phyloP scores from a whole-genome alignment of 2,113 vertebrate genomes.

The Lamprologus ornatipinnis region DNA sequence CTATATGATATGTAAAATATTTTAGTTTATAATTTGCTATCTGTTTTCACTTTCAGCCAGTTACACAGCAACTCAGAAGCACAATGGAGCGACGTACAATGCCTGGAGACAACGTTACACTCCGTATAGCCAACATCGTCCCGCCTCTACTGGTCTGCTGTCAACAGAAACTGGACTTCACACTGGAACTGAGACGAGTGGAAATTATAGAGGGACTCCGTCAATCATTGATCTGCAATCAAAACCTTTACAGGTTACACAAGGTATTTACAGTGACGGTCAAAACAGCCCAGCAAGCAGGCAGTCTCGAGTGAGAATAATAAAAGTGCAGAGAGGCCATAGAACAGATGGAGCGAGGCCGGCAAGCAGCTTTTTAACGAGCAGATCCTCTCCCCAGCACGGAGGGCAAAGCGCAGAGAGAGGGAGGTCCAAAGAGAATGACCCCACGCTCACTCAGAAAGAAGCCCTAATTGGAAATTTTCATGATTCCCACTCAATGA shows the following conservation, averaged over 20 bases:
- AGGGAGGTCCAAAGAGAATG: background rate
- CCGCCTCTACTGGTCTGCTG: background rate
- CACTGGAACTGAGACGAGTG: background rate
- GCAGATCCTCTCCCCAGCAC: background rate
- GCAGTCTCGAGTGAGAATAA: background rate
- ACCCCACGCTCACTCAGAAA: background rate
- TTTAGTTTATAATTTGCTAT: background rate
- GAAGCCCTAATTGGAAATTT: background rate
- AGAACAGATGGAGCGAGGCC: background rate
- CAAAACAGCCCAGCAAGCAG: background rate
- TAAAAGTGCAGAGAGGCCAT: background rate
- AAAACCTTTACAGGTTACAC: background rate
- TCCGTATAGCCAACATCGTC: background rate
- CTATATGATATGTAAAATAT: background rate
- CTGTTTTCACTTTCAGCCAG: background rate
- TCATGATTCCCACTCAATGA: background rate
- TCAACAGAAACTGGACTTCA: background rate
- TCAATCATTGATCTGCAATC: background rate
- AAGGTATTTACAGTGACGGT: background rate
- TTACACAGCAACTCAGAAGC: background rate
- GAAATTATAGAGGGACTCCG: background rate
- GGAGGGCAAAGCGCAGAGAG: background rate
- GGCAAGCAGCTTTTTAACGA: background rate
- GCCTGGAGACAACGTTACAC: background rate
- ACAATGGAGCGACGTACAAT: background rate